Conservation (phyloP, 1,140 invertebrate species). For the Apocrypta bakeri region DNA sequence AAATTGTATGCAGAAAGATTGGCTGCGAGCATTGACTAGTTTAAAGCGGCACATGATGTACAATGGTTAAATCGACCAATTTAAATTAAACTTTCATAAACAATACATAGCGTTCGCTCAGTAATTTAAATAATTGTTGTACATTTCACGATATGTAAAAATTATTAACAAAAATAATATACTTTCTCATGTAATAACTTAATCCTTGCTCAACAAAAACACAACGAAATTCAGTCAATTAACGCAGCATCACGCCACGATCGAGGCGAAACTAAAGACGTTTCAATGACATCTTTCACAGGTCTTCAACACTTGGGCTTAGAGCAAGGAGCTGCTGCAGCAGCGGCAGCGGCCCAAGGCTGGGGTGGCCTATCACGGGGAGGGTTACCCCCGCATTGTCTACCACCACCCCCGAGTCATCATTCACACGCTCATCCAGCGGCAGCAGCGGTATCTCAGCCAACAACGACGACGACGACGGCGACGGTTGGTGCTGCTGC, state of each 20-base stretch:
- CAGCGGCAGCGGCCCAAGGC: slow-evolving; percentile 56
- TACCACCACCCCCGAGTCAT: slow-evolving; percentile 71
- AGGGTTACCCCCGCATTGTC: slow-evolving; percentile 69
- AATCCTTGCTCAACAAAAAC: too few species aligned
- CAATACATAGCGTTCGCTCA: too few species aligned
- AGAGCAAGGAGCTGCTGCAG: slow-evolving; percentile 64
- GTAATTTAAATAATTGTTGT: too few species aligned
- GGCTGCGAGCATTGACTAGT: background rate
- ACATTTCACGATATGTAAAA: too few species aligned
- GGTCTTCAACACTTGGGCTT: slow-evolving; percentile 71
- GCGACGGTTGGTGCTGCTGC: slow-evolving; percentile 66
- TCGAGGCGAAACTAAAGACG: background rate
- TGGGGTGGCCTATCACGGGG: slow-evolving; percentile 71
- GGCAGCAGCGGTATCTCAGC: slow-evolving; percentile 55
- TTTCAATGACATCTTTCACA: slow-evolving; percentile 55
- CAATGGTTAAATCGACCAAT: background rate
- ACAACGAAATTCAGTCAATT: background rate
- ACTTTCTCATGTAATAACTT: too few species aligned
- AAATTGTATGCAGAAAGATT: background rate
- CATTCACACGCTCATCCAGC: slow-evolving; percentile 67
- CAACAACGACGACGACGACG: slow-evolving; percentile 63
- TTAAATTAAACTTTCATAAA: too few species aligned
- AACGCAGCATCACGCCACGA: too few species aligned
- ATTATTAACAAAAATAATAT: too few species aligned
- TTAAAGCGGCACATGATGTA: background rate